Conservation (phyloP, 35 echinoderm and acorn worm species). For the Patiria miniata region DNA sequence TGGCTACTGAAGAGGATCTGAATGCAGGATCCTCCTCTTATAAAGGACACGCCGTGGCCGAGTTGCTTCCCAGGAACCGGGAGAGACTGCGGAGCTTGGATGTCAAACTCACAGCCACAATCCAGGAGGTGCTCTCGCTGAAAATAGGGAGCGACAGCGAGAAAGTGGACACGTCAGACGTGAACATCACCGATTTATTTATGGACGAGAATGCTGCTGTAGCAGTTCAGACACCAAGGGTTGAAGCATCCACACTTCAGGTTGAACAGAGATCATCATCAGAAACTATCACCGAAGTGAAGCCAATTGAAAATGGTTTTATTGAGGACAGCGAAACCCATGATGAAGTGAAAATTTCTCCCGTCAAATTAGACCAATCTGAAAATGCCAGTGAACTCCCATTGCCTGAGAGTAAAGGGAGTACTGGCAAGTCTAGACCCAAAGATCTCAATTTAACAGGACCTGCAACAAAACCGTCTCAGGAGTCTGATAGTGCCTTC, state of each 20-base stretch:
- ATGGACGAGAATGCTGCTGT: neutral
- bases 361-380: neutral
- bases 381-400: constrained; percentile 6
- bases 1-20: neutral
- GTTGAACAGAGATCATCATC: neutral
- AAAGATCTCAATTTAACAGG: constrained; percentile 35
- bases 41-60: neutral
- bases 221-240: neutral
- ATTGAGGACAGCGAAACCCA: neutral
- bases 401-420: neutral
- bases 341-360: neutral
- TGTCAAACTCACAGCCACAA: constrained; percentile 12
- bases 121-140: constrained; percentile 30
- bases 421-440: constrained; percentile 18
- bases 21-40: neutral
- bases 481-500: constrained; percentile 72
- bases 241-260: neutral
- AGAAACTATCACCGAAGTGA: neutral
- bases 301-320: neutral
- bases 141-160: constrained; percentile 7
- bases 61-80: neutral
- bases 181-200: constrained; percentile 11
- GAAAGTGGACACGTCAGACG: constrained; percentile 27
- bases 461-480: neutral
- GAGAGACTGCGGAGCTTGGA: constrained; percentile 19